A percentile compares a stretch with the other conserved stretches of the same genome.
These are phyloP conservation scores for Canis aureus DNA, from an alignment of 2,113 vertebrate genomes.

Conservation along the genomic window DNA sequence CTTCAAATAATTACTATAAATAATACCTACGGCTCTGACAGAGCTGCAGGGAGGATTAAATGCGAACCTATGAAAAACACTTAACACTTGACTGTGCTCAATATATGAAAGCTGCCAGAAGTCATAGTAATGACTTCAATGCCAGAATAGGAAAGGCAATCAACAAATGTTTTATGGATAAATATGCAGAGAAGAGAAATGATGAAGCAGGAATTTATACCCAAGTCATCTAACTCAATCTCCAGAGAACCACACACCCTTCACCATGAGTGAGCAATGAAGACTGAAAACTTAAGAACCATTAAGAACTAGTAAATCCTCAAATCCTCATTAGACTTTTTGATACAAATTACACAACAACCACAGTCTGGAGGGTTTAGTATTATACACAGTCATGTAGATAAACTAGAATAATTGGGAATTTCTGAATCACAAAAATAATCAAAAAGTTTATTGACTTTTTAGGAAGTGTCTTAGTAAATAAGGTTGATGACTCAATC, in stretches of 20 bases:
- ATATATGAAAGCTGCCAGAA: slow-evolving; percentile 44
- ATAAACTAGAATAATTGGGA: slow-evolving; percentile 46
- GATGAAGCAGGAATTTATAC: background rate
- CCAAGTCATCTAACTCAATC: background rate
- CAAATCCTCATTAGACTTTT: slow-evolving; percentile 43
- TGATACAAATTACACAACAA: slow-evolving; percentile 50
- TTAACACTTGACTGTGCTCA: background rate
- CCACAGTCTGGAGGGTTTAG: background rate
- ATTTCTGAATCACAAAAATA: slow-evolving; percentile 63
- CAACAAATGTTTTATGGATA: slow-evolving; percentile 32
- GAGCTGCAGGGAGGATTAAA: slow-evolving; percentile 41
- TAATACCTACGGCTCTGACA: background rate
- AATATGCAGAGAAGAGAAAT: slow-evolving; percentile 25
- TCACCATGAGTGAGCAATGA: slow-evolving; percentile 15
- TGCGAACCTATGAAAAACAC: slow-evolving; percentile 39
- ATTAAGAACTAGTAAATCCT: slow-evolving; percentile 1
- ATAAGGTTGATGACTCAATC: background rate
- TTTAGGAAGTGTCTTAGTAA: background rate
- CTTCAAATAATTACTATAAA: slow-evolving; percentile 33
- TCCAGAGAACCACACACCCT: slow-evolving; percentile 27
- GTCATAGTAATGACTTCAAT: background rate
- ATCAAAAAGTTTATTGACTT: background rate
- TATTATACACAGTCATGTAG: background rate
- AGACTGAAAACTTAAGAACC: background rate
- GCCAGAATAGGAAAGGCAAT: background rate